Conservation (phyloP, 1,140 invertebrate species). For the Aradophagus sp. region DNA sequence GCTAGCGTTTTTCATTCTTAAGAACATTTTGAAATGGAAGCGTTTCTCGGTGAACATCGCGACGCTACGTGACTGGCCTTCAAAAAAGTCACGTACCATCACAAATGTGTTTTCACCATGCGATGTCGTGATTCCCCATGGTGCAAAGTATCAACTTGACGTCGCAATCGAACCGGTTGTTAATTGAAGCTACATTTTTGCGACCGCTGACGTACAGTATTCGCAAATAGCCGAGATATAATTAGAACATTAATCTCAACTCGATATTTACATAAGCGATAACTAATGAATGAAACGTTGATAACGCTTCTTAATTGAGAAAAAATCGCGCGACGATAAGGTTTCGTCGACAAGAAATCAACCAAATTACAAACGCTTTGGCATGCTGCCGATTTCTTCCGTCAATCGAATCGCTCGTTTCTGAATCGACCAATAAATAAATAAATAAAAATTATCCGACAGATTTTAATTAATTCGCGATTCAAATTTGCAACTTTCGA, state of each 20-base stretch:
- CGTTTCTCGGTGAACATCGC: constrained; percentile 45
- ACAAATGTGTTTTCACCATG: constrained; percentile 49
- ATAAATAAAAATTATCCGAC: too few relatives aligned
- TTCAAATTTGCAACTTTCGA: too few relatives aligned
- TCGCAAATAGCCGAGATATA: constrained; percentile 19
- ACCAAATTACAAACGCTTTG: constrained; percentile 9
- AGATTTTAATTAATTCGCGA: too few relatives aligned
- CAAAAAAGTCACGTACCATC: constrained; percentile 53
- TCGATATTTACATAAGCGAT: constrained; percentile 33
- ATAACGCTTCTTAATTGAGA: constrained; percentile 22
- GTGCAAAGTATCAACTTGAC: constrained; percentile 45
- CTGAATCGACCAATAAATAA: too few relatives aligned
- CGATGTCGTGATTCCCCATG: constrained; percentile 50
- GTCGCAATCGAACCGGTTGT: constrained; percentile 51
- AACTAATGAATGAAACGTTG: constrained; percentile 33
- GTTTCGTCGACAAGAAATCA: constrained; percentile 6
- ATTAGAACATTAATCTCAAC: constrained; percentile 41
- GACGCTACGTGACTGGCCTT: constrained; percentile 47
- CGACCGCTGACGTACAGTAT: constrained; percentile 1
- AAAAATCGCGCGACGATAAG: constrained; percentile 1
- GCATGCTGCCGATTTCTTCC: neutral
- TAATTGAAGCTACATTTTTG: constrained; percentile 49
- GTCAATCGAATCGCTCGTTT: neutral
- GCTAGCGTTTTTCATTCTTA: constrained; percentile 36
- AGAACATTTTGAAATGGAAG: constrained; percentile 45